Evolutionary conservation across 2,113 vertebrate species (phyloP).

Genomic region (Dicaeum eximium): DNA sequence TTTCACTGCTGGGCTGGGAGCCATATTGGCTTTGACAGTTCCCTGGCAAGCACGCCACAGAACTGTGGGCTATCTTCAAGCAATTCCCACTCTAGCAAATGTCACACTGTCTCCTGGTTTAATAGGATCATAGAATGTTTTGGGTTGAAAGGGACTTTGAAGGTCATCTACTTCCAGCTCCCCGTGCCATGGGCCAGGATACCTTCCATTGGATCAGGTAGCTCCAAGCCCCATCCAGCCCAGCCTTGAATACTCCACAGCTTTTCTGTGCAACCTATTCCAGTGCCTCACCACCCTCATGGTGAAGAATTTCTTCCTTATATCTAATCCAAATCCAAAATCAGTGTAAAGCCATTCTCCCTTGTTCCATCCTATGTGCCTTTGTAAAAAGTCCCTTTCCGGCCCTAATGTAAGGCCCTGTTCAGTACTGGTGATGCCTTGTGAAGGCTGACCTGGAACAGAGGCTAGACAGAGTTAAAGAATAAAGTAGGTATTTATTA

Average conservation of each 20-base stretch:
- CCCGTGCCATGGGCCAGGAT: background rate
- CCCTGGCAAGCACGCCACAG: rapidly evolving
- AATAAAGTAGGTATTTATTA: too few relatives aligned
- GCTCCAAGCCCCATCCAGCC: background rate
- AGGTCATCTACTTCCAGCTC: background rate
- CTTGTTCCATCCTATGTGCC: background rate
- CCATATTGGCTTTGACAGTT: background rate
- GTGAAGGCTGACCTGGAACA: too few relatives aligned
- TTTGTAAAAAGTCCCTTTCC: background rate
- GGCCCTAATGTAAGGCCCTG: background rate
- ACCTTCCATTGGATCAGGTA: background rate
- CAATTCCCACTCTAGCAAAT: background rate
- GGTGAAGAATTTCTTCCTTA: background rate
- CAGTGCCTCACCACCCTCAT: background rate
- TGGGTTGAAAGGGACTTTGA: background rate
- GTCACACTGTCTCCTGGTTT: background rate
- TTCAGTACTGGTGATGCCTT: background rate
- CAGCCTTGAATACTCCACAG: background rate
- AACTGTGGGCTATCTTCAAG: background rate
- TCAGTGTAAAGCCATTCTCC: background rate
- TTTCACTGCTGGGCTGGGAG: background rate
- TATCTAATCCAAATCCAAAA: background rate
- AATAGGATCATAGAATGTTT: background rate
- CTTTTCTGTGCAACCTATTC: background rate
- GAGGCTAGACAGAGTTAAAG: too few relatives aligned